phyloP scores from a whole-genome alignment of 2,888 invertebrate genomes.

The Mesochorus sp. region DNA sequence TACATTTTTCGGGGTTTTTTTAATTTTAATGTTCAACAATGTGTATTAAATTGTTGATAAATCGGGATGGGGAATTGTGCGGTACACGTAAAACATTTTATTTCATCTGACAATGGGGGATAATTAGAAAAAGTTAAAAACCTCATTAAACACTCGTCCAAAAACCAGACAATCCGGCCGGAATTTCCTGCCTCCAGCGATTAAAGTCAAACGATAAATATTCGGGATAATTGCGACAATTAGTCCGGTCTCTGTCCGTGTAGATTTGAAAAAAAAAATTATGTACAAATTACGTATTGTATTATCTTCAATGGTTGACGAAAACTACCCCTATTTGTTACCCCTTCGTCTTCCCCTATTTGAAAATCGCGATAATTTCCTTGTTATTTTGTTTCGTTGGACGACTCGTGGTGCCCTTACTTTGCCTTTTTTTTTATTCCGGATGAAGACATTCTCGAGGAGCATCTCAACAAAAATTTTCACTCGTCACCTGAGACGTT shows the following conservation, averaged over 20 bases:
- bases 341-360: constrained; percentile 17
- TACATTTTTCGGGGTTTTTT: no score
- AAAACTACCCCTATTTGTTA: constrained; percentile 17
- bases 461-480: constrained; percentile 38
- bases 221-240: constrained; percentile 76
- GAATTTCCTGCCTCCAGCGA: constrained; percentile 61
- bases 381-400: constrained; percentile 45
- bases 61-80: no score
- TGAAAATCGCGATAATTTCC: constrained; percentile 7
- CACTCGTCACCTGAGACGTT: constrained; percentile 28
- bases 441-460: constrained; percentile 66
- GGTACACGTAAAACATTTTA: neutral
- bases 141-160: constrained; percentile 75
- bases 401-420: constrained; percentile 2
- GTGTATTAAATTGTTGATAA: no score
- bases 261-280: no score
- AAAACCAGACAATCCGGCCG: constrained; percentile 71
- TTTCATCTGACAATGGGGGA: neutral
- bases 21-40: neutral
- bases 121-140: constrained; percentile 52
- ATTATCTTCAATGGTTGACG: constrained; percentile 12
- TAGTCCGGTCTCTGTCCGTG: no score
- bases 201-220: constrained; percentile 75
- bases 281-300: no score
- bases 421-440: no score